Evolutionary conservation across 2,113 vertebrate species (phyloP), one percentile per base, ranked within the genome.

Genomic region (Percina caprodes): DNA sequence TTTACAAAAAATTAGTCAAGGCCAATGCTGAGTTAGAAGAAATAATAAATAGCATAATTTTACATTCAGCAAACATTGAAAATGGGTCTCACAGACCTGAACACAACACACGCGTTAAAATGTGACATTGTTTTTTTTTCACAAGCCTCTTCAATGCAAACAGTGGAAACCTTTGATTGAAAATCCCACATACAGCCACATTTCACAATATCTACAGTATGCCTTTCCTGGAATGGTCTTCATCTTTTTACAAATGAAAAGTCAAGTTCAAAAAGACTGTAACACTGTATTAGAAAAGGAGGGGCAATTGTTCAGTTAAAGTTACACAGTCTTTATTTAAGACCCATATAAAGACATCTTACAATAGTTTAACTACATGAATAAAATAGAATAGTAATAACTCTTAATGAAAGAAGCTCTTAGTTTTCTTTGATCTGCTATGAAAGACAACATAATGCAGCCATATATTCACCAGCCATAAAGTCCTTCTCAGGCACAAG

Each of bases 381-480:
- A 78, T 73, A 15, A 33, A 42, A 60, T 23, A 39, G 11, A 51
- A 49, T 5, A 56, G 13, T 45, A 65, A 69, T 21, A 7, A 1
- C 15, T 11, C 18, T 78, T 84, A 94, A 82, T 91, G 83, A 79
- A 91, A 94, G 39, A 15, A 88, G 60, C 89, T 91, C 23, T 69
- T 85, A 42, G 74, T 88, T 42, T 52, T 86, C 56, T 78, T 88
- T 16, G 88, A 80, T 55, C 88, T 71, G 45, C 74, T 72, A 5
- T 90, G 92, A 76, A 95, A 93, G 26, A 96, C 90, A 45, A 91
- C 88, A 81, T 95, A 96, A 88, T 95, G 96, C 51, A 96, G 46
- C 91, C 95, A 95, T 0, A 94, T 88, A 0, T 96, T 94, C 26
- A 75, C 2, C n/a, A 95, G 77, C 90, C 95, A 95, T 19, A 96